Evolutionary conservation across 1,140 invertebrate species (phyloP).

Genomic region (Oncopeltus fasciatus): DNA sequence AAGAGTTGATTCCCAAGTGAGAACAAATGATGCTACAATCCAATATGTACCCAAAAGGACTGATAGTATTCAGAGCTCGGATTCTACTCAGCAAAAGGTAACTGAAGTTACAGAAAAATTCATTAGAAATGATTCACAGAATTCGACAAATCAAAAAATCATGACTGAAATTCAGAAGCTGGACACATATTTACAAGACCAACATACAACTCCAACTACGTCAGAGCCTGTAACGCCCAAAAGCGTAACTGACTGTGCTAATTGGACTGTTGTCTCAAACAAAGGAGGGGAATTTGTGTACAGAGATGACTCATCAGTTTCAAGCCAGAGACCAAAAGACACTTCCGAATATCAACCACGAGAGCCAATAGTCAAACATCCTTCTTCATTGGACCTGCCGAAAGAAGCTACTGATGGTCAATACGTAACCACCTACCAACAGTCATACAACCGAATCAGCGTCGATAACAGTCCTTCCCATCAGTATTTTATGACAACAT

Average conservation of each 20-base stretch:
- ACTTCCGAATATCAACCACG: not conserved
- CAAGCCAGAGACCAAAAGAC: not conserved
- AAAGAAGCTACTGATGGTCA: slow-evolving; percentile 30
- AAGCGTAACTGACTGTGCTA: slow-evolving; percentile 19
- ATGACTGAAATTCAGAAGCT: slow-evolving; percentile 27
- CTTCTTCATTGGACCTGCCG: slow-evolving; percentile 17
- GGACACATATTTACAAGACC: slow-evolving; percentile 25
- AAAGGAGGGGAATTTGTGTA: slow-evolving; percentile 20
- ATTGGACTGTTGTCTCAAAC: slow-evolving; percentile 23
- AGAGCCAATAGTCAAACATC: slow-evolving; percentile 17
- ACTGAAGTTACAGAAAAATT: too few relatives aligned
- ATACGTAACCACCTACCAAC: slow-evolving; percentile 43
- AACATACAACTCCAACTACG: slow-evolving; percentile 18
- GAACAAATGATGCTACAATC: too few relatives aligned
- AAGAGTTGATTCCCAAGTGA: too few relatives aligned
- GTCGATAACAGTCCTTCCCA: slow-evolving; percentile 49
- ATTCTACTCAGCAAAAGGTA: too few relatives aligned
- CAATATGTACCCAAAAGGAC: too few relatives aligned
- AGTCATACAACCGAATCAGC: slow-evolving; percentile 42
- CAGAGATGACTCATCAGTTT: not conserved
- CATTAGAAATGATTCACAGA: not conserved
- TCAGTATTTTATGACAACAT: slow-evolving; percentile 50
- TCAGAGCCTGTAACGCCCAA: slow-evolving; percentile 22
- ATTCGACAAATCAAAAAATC: slow-evolving; percentile 25
- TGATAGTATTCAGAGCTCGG: too few relatives aligned